phyloP scores from a whole-genome alignment of 2,113 vertebrate genomes.

The Melanerpes aurifrons region DNA sequence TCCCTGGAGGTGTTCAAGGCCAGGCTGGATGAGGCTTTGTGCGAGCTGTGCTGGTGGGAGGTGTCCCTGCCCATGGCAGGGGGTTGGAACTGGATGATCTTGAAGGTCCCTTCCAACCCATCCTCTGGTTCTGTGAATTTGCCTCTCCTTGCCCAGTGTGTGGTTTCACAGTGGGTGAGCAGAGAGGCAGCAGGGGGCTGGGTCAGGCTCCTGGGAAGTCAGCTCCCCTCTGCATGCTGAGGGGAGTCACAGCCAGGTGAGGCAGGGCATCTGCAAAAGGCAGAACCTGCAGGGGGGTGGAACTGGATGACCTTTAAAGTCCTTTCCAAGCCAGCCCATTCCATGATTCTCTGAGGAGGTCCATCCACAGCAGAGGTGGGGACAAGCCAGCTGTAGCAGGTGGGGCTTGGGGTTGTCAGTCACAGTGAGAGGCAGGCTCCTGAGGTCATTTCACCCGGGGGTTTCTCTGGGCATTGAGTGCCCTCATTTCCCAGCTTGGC shows the following conservation, averaged over 20 bases:
- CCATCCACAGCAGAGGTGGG: rapidly evolving
- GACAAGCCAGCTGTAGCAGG: neutral
- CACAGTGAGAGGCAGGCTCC: neutral
- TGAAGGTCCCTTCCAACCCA: no score
- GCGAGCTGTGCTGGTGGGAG: no score
- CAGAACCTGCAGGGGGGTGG: neutral
- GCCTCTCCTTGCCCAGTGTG: neutral
- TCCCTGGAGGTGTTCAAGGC: no score
- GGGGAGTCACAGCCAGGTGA: neutral
- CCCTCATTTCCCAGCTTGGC: neutral
- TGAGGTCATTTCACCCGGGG: neutral
- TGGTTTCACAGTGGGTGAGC: neutral
- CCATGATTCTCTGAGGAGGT: neutral
- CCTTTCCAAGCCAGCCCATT: no score
- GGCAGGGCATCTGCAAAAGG: neutral
- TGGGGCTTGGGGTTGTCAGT: neutral
- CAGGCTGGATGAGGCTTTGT: no score
- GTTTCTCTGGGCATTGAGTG: neutral
- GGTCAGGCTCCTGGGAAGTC: neutral
- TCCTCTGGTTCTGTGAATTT: neutral
- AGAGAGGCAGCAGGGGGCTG: neutral
- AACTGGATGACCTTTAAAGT: no score
- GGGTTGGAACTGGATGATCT: no score
- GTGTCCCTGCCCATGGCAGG: no score
- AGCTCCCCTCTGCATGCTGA: rapidly evolving